A percentile compares a stretch with the other conserved stretches of the same genome.
These are phyloP conservation scores for Dasysyrphus tricinctus DNA, from an alignment of 2,888 invertebrate genomes.

Conservation along the genomic window DNA sequence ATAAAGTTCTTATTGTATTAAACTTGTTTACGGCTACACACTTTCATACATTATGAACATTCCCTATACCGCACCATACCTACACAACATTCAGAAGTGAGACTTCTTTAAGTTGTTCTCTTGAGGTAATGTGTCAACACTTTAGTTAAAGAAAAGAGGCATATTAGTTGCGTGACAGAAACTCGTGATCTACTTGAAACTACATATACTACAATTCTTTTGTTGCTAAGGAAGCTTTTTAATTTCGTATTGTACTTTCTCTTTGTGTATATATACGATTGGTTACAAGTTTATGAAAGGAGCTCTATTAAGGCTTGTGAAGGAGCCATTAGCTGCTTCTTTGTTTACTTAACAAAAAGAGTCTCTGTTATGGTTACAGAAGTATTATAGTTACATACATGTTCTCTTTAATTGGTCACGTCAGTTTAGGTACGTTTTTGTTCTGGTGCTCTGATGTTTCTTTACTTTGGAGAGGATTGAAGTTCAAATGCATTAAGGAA, in stretches of 20 bases:
- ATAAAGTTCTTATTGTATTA: conserved; percentile 15
- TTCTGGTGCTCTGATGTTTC: not conserved
- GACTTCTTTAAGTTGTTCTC: conserved; percentile 27
- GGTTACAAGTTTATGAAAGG: not conserved
- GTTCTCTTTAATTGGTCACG: conserved; percentile 13
- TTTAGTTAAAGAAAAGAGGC: conserved; percentile 18
- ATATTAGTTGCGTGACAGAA: conserved; percentile 32
- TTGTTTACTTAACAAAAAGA: not conserved
- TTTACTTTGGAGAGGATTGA: not conserved
- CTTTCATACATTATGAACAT: not conserved
- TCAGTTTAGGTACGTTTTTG: not conserved
- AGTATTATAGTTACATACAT: not conserved
- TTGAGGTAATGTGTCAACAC: conserved; percentile 35
- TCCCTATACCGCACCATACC: not conserved
- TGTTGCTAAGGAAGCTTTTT: conserved; percentile 1
- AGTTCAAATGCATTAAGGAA: not conserved
- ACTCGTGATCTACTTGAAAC: conserved; percentile 36
- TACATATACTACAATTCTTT: not conserved
- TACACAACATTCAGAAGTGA: not conserved
- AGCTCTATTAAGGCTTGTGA: conserved; percentile 5
- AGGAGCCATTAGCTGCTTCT: conserved; percentile 12
- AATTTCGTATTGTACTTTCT: conserved; percentile 4
- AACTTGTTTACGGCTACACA: not conserved
- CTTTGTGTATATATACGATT: not conserved
- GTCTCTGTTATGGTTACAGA: not conserved